Conservation (phyloP, 2,113 vertebrate genomes). For the Petromus typicus region DNA sequence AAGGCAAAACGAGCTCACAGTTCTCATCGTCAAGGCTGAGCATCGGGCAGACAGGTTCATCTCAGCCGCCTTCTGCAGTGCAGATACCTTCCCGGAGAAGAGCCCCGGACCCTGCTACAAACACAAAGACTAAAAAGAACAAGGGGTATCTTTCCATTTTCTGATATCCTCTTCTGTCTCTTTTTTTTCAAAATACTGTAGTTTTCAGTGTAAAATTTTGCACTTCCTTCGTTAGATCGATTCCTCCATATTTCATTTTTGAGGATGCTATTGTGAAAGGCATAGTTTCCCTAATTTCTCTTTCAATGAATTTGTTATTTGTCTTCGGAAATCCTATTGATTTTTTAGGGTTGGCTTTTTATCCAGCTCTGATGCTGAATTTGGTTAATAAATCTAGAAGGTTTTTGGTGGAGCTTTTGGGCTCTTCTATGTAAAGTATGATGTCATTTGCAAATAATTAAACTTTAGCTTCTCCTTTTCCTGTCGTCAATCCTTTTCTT, state of each 20-base stretch:
- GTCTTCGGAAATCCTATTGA: background rate
- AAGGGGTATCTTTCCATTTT: background rate
- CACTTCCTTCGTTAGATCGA: background rate
- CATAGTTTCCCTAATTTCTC: background rate
- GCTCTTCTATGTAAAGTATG: background rate
- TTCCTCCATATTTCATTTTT: background rate
- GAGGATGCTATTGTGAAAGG: background rate
- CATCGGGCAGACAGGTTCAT: background rate
- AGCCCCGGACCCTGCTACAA: background rate
- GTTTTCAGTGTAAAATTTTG: background rate
- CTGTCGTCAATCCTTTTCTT: background rate
- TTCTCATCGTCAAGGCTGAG: background rate
- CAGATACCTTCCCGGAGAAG: background rate
- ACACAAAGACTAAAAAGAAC: background rate
- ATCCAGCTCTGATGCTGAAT: background rate
- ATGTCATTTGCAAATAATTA: background rate
- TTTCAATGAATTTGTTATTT: background rate
- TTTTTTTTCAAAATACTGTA: background rate
- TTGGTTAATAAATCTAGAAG: background rate
- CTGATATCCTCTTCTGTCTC: background rate
- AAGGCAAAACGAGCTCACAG: background rate
- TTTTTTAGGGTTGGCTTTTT: background rate
- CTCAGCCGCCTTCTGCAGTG: background rate
- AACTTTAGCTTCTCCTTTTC: background rate
- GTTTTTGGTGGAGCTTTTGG: background rate